These are phyloP conservation scores for Choristoneura rosaceana DNA, from an alignment of 2,888 invertebrate species.

Conservation along the genomic window DNA sequence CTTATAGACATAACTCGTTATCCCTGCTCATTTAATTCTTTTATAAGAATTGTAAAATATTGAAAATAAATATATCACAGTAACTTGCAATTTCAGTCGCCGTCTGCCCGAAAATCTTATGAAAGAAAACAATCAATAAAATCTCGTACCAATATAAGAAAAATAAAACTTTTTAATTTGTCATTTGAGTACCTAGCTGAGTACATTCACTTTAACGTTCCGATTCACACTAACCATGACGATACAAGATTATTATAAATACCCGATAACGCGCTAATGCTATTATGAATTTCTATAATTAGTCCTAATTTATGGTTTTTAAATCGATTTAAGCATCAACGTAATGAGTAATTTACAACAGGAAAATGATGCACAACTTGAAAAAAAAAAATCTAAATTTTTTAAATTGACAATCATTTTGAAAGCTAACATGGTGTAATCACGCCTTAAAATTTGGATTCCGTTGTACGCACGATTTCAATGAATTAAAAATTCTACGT, in stretches of 20 bases:
- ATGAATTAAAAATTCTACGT: background rate
- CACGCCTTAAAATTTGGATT: constrained; percentile 18
- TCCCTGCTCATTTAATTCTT: constrained; percentile 86
- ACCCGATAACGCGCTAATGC: background rate
- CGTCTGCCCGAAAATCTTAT: constrained; percentile 86
- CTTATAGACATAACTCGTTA: constrained; percentile 86
- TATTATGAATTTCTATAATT: background rate
- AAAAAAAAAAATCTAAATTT: background rate
- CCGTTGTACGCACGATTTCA: background rate
- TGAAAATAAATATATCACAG: constrained; percentile 86
- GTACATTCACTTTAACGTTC: constrained; percentile 85
- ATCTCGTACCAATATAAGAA: constrained; percentile 86
- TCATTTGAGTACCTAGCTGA: constrained; percentile 78
- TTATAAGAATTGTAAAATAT: constrained; percentile 84
- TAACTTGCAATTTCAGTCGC: constrained; percentile 86
- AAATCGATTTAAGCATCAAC: background rate
- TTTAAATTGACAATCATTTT: background rate
- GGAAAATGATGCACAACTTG: background rate
- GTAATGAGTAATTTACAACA: background rate
- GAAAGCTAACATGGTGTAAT: constrained; percentile 4
- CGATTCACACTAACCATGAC: constrained; percentile 59
- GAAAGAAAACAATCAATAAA: constrained; percentile 87
- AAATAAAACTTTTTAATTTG: constrained; percentile 86
- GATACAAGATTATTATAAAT: background rate
- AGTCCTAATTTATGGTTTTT: background rate